Percentiles rank a stretch among this genome's conserved stretches.
Conservation (phyloP, 1,140 invertebrate species). For the Leptinotarsa texana region DNA sequence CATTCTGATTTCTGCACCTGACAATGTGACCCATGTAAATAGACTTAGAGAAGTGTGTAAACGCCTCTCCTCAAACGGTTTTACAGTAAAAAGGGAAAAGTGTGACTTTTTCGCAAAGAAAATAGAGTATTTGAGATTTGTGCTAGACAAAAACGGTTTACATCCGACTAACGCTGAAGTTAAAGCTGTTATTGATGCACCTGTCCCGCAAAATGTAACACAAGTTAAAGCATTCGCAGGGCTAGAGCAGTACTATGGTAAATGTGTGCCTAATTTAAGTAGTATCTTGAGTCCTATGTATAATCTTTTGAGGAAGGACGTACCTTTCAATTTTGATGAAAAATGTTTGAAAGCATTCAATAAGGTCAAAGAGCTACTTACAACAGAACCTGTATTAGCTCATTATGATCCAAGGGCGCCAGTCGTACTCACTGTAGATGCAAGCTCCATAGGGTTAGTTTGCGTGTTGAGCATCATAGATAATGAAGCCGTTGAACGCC, state of each 20-base stretch:
- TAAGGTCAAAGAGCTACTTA: neutral
- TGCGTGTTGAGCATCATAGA: neutral
- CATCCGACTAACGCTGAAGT: conserved; percentile 37
- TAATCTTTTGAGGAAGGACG: neutral
- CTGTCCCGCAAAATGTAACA: neutral
- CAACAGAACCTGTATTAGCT: neutral
- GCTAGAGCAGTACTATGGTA: neutral
- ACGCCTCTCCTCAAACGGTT: neutral
- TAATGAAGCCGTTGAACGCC: neutral
- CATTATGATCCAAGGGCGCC: neutral
- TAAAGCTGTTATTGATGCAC: neutral
- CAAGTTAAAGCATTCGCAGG: conserved; percentile 30
- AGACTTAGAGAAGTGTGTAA: too few species aligned
- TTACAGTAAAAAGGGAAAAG: neutral
- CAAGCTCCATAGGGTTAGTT: neutral
- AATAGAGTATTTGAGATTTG: conserved; percentile 40
- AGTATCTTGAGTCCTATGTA: conserved; percentile 29
- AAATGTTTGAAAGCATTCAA: neutral
- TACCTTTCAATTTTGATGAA: neutral
- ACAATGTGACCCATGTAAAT: neutral
- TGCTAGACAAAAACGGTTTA: conserved; percentile 47
- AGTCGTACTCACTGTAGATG: neutral
- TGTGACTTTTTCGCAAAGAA: neutral
- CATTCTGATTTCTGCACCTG: neutral
- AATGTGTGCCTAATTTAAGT: neutral